phyloP scores from a whole-genome alignment of 2,888 invertebrate species.

The Frankliniella intonsa region DNA sequence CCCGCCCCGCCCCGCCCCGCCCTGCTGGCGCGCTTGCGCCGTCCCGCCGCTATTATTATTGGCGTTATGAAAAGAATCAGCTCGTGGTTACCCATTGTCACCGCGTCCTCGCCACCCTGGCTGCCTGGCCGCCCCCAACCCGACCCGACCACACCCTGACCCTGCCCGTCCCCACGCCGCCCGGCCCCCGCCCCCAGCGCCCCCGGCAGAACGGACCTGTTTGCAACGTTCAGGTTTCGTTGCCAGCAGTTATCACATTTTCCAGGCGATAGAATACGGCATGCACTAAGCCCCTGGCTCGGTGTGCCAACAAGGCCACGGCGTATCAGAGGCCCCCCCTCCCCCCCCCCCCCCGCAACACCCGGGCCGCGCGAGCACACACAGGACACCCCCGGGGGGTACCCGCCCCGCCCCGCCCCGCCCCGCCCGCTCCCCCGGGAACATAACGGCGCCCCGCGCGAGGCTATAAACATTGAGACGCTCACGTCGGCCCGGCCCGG shows the following conservation, averaged over 20 bases:
- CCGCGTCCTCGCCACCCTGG: background rate
- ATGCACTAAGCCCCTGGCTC: conserved; percentile 8
- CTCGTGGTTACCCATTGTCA: background rate
- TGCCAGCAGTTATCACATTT: conserved; percentile 26
- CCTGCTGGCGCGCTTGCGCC: background rate
- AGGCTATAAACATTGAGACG: conserved; percentile 18
- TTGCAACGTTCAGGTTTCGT: conserved; percentile 15
- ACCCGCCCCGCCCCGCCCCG: background rate
- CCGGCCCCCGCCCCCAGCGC: background rate
- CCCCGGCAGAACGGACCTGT: background rate
- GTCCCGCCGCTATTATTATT: too few relatives aligned
- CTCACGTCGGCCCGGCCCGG: too few relatives aligned
- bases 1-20: background rate
- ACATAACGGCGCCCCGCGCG: conserved; percentile 1
- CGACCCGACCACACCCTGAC: background rate
- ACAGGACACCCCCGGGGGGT: too few relatives aligned
- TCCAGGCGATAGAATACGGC: conserved; percentile 22
- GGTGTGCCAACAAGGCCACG: conserved; percentile 6
- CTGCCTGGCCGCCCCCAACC: background rate
- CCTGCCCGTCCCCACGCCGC: too few relatives aligned
- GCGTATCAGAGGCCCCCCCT: conserved; percentile 10
- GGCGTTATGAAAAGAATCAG: too few relatives aligned
- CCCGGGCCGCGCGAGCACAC: too few relatives aligned
- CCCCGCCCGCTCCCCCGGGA: background rate
- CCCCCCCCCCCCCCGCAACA: background rate